Percentiles rank a stretch among this genome's conserved stretches.
Evolutionary conservation across 2,888 invertebrate species (phyloP).

Genomic region (Trilocha varians): DNA sequence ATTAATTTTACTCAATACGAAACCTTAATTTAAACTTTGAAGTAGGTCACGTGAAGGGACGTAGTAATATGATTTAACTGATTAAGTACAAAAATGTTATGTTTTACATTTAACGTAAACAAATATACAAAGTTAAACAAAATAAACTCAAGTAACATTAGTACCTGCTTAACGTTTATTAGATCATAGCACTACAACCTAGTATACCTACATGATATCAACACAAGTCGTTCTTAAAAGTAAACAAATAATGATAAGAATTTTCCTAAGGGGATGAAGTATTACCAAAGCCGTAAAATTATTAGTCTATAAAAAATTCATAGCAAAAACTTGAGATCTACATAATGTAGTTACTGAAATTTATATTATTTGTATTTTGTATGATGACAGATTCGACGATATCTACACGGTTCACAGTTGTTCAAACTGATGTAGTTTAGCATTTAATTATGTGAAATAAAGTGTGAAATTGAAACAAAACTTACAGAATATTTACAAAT

Average conservation of each 20-base stretch:
- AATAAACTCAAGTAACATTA: no score
- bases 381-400: neutral
- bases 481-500: slow-evolving; percentile 17
- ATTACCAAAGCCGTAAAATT: no score
- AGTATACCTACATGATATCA: no score
- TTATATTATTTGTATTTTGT: neutral
- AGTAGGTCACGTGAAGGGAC: slow-evolving; percentile 1
- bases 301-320: neutral
- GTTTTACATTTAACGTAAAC: no score
- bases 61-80: neutral
- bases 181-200: no score
- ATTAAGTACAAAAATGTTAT: no score
- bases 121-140: no score
- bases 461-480: slow-evolving; percentile 29
- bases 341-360: neutral
- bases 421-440: slow-evolving; percentile 32
- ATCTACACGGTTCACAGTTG: slow-evolving; percentile 26
- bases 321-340: neutral
- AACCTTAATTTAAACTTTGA: slow-evolving; percentile 19
- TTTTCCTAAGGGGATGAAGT: no score
- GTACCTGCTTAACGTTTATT: no score
- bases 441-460: slow-evolving; percentile 30
- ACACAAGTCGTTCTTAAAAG: no score
- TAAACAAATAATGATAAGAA: no score
- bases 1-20: slow-evolving; percentile 37